Conservation (phyloP, 2,113 vertebrate genomes). For the Brevimyrus niger region DNA sequence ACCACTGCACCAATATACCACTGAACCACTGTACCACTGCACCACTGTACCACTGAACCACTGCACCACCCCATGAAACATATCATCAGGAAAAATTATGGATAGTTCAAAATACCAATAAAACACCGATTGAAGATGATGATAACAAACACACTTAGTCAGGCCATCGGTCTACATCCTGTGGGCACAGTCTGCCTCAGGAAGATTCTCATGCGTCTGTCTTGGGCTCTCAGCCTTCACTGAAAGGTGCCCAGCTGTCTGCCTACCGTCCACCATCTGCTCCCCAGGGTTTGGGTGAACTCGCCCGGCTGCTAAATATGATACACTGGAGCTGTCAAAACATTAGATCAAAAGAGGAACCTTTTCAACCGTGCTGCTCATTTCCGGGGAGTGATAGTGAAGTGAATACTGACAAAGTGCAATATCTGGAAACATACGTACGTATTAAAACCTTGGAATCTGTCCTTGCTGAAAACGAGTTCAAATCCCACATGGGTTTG, state of each 20-base stretch:
- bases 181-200: background rate
- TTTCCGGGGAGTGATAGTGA: background rate
- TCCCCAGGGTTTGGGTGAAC: slow-evolving; percentile 12
- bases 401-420: background rate
- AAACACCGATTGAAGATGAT: background rate
- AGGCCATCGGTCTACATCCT: background rate
- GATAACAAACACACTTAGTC: background rate
- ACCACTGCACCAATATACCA: too few relatives aligned
- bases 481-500: background rate
- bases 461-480: background rate
- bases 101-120: background rate
- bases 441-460: background rate
- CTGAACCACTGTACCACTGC: background rate
- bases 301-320: background rate
- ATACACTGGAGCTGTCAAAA: slow-evolving; percentile 14
- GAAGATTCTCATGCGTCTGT: background rate
- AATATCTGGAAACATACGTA: background rate
- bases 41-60: too few relatives aligned
- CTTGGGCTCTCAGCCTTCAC: background rate
- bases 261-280: slow-evolving; percentile 6
- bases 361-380: background rate
- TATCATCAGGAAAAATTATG: background rate
- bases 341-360: slow-evolving; percentile 9
- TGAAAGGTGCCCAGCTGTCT: background rate
- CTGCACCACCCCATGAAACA: background rate